Evolutionary conservation across 1,140 invertebrate species (phyloP).

Genomic region (Tyrophagus putrescentiae): DNA sequence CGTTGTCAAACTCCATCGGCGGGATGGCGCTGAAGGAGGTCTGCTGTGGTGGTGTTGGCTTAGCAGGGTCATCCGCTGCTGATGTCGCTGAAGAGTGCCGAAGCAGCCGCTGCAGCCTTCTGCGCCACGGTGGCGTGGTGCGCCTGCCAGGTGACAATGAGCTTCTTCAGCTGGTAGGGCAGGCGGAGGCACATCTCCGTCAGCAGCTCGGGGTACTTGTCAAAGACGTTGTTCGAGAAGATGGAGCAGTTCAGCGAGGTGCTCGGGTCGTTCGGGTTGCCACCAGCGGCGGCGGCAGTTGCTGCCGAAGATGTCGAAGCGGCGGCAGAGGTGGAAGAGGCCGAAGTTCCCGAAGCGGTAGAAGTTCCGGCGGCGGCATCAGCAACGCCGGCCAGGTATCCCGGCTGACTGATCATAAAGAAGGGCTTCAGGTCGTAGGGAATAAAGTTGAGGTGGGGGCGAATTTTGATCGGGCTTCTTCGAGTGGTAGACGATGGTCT

Average conservation of each 20-base stretch:
- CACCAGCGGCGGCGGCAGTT: not conserved
- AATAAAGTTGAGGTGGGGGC: not conserved
- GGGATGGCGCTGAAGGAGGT: not conserved
- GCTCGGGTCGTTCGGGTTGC: not conserved
- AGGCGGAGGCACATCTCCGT: slow-evolving; percentile 86
- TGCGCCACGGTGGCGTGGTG: too few relatives aligned
- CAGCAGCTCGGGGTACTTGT: slow-evolving; percentile 75
- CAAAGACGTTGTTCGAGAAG: slow-evolving; percentile 59
- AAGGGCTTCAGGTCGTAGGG: slow-evolving; percentile 6
- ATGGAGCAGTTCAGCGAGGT: not conserved
- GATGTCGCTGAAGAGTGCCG: too few relatives aligned
- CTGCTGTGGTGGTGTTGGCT: too few relatives aligned
- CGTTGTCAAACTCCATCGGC: slow-evolving; percentile 34
- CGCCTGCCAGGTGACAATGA: slow-evolving; percentile 31
- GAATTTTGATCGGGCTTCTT: not conserved
- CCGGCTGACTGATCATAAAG: not conserved
- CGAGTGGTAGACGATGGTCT: slow-evolving; percentile 1
- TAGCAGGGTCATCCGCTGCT: too few relatives aligned
- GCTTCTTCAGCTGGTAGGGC: slow-evolving; percentile 72
- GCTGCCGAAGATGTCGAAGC: not conserved
- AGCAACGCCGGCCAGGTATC: not conserved
- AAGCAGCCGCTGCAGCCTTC: too few relatives aligned
- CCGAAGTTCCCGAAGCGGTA: not conserved
- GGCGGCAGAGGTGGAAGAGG: not conserved
- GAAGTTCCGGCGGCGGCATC: not conserved